A percentile compares a stretch with the other conserved stretches of the same genome.
These are phyloP conservation scores for Triops longicaudatus DNA, from an alignment of 1,140 invertebrate species.

Conservation along the genomic window DNA sequence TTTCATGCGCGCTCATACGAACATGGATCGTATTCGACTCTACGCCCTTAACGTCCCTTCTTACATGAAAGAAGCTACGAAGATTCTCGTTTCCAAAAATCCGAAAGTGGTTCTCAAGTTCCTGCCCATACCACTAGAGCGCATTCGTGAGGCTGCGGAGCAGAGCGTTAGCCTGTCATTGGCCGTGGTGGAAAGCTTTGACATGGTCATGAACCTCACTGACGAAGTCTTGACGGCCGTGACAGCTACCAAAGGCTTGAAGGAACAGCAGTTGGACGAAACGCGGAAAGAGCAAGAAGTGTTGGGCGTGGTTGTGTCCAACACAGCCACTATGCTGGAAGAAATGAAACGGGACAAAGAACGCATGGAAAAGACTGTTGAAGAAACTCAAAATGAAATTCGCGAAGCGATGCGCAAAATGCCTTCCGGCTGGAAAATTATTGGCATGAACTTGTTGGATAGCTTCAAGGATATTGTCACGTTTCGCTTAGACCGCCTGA, in stretches of 20 bases:
- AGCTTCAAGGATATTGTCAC: not conserved
- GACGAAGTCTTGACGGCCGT: constrained; percentile 13
- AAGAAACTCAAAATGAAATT: not conserved
- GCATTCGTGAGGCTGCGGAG: not conserved
- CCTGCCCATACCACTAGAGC: not conserved
- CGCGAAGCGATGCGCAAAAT: not conserved
- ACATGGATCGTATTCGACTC: constrained; percentile 22
- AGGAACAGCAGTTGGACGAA: not conserved
- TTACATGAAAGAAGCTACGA: constrained; percentile 15
- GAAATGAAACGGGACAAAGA: not conserved
- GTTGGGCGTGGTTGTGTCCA: not conserved
- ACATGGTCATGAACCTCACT: constrained; percentile 20
- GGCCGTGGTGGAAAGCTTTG: constrained; percentile 12
- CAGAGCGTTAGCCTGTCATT: not conserved
- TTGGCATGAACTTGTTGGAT: not conserved
- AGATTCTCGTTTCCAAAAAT: constrained; percentile 15
- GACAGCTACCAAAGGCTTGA: constrained; percentile 12
- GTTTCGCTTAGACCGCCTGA: not conserved
- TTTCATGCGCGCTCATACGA: constrained; percentile 19
- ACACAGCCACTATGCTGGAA: not conserved
- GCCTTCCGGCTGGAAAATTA: not conserved
- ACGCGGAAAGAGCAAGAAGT: not conserved
- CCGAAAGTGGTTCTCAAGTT: not conserved
- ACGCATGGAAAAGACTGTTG: not conserved
- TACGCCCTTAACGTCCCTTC: not conserved